Percentiles rank a stretch among this genome's conserved stretches.
Evolutionary conservation across 1,140 invertebrate genomes (phyloP).

Genomic region (Teleopsis dalmanni): DNA sequence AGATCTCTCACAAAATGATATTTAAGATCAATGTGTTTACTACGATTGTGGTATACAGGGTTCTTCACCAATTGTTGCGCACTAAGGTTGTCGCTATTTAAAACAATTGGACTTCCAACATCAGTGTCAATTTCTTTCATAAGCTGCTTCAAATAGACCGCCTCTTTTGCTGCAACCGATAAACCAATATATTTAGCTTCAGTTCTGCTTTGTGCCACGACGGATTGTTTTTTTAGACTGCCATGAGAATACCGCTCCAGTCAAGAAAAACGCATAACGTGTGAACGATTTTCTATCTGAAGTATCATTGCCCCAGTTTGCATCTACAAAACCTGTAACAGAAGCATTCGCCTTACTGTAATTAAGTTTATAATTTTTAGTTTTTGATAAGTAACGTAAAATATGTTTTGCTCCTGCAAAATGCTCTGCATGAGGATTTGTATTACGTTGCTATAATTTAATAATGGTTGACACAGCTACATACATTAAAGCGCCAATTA

Average conservation of each 20-base stretch:
- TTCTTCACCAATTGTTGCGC: conserved; percentile 20
- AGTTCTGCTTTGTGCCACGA: no score
- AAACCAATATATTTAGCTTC: conserved; percentile 25
- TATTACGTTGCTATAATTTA: conserved; percentile 30
- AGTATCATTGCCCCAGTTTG: conserved; percentile 34
- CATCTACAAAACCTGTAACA: conserved; percentile 21
- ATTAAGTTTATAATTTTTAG: no score
- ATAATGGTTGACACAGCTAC: conserved; percentile 28
- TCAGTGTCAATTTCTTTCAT: conserved; percentile 13
- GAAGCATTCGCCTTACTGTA: no score
- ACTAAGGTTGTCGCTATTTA: conserved; percentile 20
- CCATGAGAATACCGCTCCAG: conserved; percentile 35
- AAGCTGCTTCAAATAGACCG: conserved; percentile 20
- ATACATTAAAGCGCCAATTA: conserved; percentile 39
- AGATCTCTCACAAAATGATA: conserved; percentile 27
- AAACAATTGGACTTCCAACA: not conserved
- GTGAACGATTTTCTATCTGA: conserved; percentile 31
- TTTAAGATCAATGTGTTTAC: conserved; percentile 28
- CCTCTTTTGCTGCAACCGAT: conserved; percentile 22
- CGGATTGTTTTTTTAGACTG: conserved; percentile 40
- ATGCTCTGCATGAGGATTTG: conserved; percentile 24
- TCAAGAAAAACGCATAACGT: conserved; percentile 24
- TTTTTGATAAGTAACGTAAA: conserved; percentile 8
- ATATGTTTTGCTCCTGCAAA: conserved; percentile 10
- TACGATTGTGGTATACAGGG: conserved; percentile 21